Evolutionary conservation across 2,797 vertebrate genomes (phyloP), one percentile per base, ranked within the genome.

Genomic region (Sebastes hubbsi): DNA sequence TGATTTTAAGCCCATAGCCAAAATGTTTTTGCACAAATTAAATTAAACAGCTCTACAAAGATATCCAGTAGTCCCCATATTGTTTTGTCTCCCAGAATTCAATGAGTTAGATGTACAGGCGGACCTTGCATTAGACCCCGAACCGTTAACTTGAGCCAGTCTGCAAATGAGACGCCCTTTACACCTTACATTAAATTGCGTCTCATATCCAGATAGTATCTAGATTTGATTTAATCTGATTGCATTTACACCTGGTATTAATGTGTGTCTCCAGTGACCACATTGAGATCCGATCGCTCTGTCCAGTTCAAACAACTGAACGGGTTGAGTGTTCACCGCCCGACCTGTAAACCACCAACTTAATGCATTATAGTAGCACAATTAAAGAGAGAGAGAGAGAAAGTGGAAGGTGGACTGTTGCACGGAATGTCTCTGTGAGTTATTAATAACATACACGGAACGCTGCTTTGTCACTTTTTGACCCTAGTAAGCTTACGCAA

Each of bases 371-470:
- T 12, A 46, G 42, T 46, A 46, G 42, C 42, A 46, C 42, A 46
- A 46, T 46, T 46, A 46, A 1, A 46, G 1, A 42, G 36, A 5
- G 11, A 38, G 36, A 38, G 9, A 54, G 3, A 34, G 36, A 38
- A 38, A 38, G 36, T 38, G 36, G 0, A 0, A 38, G 36, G 36
- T 38, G 36, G 54, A 25, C 54, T 56, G 0, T 0, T 42, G 38
- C 38, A 42, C 0, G 1, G 13, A 42, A 42, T 42, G 38, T 46
- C 18, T 20, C 8, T 49, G 46, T 46, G 0, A 49, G 46, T 49
- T 49, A 20, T 46, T 49, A 49, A 20, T 49, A 49, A n/a, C 46
- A 0, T 49, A n/a, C 46, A 18, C 1, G 0, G 6, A 49, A 18
- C 1, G 18, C 46, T 49, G 46, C 46, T 49, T 49, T 18, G 16